phyloP scores from a whole-genome alignment of 1,140 invertebrate genomes.

The Hormaphis cornu region DNA sequence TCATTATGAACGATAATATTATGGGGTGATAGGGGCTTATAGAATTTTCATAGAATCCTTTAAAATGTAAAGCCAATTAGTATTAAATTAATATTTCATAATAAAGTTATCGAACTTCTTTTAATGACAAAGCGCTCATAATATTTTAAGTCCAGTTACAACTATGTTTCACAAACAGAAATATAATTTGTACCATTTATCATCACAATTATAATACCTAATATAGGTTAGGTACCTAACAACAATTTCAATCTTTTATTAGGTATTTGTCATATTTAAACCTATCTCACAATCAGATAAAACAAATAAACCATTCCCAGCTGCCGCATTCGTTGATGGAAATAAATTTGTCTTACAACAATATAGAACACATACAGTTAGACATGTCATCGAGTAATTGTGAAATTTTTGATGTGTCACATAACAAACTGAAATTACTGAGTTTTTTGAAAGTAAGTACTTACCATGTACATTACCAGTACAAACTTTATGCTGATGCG shows the following conservation, averaged over 20 bases:
- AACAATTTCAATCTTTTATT: no score
- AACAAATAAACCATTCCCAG: neutral
- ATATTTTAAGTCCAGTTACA: neutral
- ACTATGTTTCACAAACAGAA: neutral
- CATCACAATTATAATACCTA: no score
- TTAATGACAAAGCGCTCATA: neutral
- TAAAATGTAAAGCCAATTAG: no score
- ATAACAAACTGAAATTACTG: conserved; percentile 9
- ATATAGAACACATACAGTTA: neutral
- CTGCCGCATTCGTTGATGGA: neutral
- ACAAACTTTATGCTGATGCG: no score
- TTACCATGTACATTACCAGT: no score
- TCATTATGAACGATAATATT: no score
- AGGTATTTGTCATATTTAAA: conserved; percentile 8
- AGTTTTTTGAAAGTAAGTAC: conserved; percentile 1
- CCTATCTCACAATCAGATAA: conserved; percentile 12
- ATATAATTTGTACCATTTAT: neutral
- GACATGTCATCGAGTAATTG: neutral
- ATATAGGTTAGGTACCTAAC: no score
- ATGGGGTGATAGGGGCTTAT: no score
- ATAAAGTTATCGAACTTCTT: neutral
- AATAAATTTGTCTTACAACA: conserved; percentile 1
- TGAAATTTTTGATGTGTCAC: conserved; percentile 2
- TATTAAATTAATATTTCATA: no score
- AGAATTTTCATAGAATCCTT: no score